Conservation (phyloP, 2,113 vertebrate species). For the Lophura nycthemera region DNA sequence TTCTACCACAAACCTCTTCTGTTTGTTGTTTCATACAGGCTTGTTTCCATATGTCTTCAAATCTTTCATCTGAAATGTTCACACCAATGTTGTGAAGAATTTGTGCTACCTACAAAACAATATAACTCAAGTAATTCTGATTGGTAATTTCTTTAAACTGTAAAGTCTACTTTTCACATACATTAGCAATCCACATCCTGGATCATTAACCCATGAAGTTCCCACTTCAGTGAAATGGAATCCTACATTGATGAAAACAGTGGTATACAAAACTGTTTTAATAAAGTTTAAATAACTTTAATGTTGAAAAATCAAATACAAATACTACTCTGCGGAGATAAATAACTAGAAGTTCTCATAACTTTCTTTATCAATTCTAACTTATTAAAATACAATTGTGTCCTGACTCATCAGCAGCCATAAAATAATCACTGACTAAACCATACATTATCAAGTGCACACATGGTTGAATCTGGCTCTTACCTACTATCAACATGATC, state of each 20-base stretch:
- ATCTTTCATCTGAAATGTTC: constrained; percentile 79
- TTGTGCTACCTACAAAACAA: constrained; percentile 79
- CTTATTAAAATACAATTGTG: background rate
- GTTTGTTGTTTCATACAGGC: constrained; percentile 78
- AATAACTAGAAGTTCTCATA: background rate
- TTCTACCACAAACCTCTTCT: constrained; percentile 86
- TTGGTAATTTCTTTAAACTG: background rate
- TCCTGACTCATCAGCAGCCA: background rate
- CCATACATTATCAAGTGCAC: background rate
- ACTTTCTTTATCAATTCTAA: background rate
- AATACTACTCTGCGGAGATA: background rate
- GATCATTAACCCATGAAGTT: background rate
- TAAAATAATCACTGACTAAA: background rate
- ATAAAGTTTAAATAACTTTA: background rate
- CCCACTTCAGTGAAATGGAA: background rate
- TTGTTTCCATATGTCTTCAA: constrained; percentile 87
- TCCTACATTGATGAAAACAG: background rate
- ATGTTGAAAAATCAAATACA: background rate
- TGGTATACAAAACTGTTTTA: background rate
- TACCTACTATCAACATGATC: background rate
- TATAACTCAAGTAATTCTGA: background rate
- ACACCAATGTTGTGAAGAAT: constrained; percentile 83
- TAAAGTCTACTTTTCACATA: background rate
- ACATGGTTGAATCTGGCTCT: background rate
- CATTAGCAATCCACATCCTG: background rate